A percentile compares a stretch with the other conserved stretches of the same genome.
Conservation (phyloP, 2,797 vertebrate genomes). For the Notoglanidium macrostoma region DNA sequence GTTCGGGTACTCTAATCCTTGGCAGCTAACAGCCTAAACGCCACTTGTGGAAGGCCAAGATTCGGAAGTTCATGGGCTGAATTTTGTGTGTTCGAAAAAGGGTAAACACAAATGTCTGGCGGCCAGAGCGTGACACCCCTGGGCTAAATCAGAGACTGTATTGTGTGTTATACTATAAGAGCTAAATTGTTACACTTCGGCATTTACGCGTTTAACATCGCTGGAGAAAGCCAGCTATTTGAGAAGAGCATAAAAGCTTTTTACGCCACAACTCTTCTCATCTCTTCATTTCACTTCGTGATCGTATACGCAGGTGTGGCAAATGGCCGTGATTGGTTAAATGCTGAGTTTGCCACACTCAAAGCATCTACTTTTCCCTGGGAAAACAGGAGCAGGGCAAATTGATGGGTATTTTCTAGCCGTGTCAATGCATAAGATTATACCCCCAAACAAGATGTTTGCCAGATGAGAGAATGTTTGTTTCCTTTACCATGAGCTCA, state of each 20-base stretch:
- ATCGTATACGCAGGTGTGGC: background rate
- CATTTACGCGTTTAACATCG: background rate
- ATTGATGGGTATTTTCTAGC: background rate
- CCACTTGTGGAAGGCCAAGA: too few species aligned
- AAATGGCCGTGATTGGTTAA: background rate
- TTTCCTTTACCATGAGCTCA: background rate
- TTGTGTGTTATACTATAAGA: background rate
- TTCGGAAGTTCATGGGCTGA: too few species aligned
- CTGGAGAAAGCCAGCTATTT: background rate
- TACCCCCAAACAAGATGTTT: background rate
- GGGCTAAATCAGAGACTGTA: background rate
- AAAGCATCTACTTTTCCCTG: background rate
- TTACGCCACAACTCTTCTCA: background rate
- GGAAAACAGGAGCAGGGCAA: background rate
- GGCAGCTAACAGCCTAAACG: too few species aligned
- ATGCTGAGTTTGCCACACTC: background rate
- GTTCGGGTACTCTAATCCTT: too few species aligned
- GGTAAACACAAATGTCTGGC: too few species aligned
- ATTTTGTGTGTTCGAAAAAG: too few species aligned
- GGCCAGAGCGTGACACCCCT: too few species aligned
- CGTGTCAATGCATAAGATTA: background rate
- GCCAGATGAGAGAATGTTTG: background rate
- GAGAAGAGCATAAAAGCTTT: background rate
- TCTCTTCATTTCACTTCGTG: background rate
- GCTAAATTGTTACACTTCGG: background rate